Conservation (phyloP, 2,888 invertebrate species). For the Tanypteryx hageni region DNA sequence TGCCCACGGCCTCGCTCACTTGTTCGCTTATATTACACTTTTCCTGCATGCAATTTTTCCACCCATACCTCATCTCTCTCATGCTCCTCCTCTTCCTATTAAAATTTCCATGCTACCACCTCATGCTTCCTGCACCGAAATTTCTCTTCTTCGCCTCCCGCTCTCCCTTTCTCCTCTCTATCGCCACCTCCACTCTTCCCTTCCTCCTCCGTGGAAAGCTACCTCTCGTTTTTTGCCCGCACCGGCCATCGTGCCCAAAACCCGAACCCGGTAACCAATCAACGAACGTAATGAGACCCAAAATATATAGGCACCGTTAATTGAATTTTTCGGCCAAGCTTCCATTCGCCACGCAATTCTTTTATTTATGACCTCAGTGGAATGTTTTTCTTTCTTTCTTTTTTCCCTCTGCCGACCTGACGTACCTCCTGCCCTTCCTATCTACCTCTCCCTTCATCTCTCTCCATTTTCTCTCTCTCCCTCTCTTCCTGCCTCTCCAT, state of each 20-base stretch:
- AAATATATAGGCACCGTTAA: constrained; percentile 8
- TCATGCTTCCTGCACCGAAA: neutral
- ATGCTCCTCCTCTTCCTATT: neutral
- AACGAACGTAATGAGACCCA: constrained; percentile 16
- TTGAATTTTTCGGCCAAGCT: neutral
- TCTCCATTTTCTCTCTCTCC: neutral
- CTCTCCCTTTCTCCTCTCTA: neutral
- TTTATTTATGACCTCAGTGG: constrained; percentile 11
- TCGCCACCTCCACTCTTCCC: neutral
- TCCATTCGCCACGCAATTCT: neutral
- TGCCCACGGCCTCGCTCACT: neutral
- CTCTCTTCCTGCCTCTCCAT: too few species aligned
- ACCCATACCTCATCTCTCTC: neutral
- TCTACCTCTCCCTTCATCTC: neutral
- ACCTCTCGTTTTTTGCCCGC: neutral
- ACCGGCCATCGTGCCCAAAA: neutral
- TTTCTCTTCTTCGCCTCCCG: neutral
- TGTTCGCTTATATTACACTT: neutral
- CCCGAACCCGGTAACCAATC: constrained; percentile 11
- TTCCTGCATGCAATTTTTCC: neutral
- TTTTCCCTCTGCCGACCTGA: neutral
- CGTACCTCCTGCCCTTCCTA: constrained; percentile 2
- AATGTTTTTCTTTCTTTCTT: neutral
- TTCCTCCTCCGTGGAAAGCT: neutral
- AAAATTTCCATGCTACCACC: neutral